Evolutionary conservation across 2,113 vertebrate species (phyloP).

Genomic region (Larimichthys crocea): DNA sequence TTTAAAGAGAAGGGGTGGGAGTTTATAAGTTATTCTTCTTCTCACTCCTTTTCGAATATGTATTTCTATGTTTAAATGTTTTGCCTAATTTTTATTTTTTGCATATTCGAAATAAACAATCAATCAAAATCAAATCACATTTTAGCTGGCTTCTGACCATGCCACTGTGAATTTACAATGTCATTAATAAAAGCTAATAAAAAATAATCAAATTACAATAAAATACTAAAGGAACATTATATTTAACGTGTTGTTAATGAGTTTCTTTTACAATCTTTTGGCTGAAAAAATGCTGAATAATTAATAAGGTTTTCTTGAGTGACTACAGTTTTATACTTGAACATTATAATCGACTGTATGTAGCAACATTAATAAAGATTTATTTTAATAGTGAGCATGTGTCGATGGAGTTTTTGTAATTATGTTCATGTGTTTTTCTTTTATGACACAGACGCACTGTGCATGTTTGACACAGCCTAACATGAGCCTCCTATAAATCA

Average conservation of each 20-base stretch:
- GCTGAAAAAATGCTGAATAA: neutral
- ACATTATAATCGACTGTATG: neutral
- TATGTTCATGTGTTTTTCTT: neutral
- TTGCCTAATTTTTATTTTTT: too few species aligned
- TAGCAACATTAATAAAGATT: neutral
- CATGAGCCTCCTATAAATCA: neutral
- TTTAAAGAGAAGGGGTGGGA: too few species aligned
- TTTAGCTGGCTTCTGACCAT: neutral
- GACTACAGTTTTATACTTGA: neutral
- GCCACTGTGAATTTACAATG: neutral
- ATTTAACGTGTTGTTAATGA: neutral
- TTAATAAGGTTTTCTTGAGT: neutral
- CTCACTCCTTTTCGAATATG: too few species aligned
- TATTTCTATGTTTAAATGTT: too few species aligned
- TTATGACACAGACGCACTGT: neutral
- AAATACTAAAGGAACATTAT: neutral
- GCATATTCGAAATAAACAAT: too few species aligned
- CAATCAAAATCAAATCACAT: too few species aligned
- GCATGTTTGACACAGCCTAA: neutral
- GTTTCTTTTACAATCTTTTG: neutral
- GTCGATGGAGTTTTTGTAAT: neutral
- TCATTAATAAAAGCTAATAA: neutral
- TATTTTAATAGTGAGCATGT: neutral
- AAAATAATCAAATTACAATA: neutral
- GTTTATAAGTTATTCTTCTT: too few species aligned